A percentile compares a stretch with the other conserved stretches of the same genome.
These are phyloP conservation scores for Nannospalax galili DNA, from an alignment of 2,113 vertebrate genomes.

Conservation along the genomic window DNA sequence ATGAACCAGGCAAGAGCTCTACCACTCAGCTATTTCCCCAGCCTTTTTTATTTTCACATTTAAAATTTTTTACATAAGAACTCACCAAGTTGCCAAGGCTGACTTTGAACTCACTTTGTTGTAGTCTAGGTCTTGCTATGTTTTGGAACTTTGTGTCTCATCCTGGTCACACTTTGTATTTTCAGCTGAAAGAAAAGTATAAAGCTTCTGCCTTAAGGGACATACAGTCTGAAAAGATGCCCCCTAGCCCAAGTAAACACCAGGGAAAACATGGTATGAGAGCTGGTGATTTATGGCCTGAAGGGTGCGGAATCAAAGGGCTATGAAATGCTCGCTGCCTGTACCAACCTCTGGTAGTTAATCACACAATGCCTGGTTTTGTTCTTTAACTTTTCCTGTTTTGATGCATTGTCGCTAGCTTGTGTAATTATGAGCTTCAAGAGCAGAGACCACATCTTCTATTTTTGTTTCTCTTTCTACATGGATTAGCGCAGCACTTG, in stretches of 20 bases:
- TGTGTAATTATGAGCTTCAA: slow-evolving; percentile 41
- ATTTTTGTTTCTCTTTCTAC: slow-evolving; percentile 16
- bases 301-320: neutral
- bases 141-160: neutral
- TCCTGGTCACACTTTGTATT: neutral
- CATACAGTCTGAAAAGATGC: neutral
- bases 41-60: too few species aligned
- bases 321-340: neutral
- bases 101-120: neutral
- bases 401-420: neutral
- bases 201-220: neutral
- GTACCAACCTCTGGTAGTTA: slow-evolving; percentile 32
- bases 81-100: neutral
- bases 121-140: neutral
- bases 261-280: neutral
- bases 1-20: neutral
- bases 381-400: slow-evolving; percentile 69
- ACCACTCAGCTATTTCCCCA: neutral
- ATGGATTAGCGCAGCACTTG: neutral
- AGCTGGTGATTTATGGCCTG: neutral
- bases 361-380: slow-evolving; percentile 32
- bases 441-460: slow-evolving; percentile 20
- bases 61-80: neutral
- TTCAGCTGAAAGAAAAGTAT: neutral
- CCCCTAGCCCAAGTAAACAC: neutral